Evolutionary conservation across 2,888 invertebrate species (phyloP).

Genomic region (Erebia epiphron): DNA sequence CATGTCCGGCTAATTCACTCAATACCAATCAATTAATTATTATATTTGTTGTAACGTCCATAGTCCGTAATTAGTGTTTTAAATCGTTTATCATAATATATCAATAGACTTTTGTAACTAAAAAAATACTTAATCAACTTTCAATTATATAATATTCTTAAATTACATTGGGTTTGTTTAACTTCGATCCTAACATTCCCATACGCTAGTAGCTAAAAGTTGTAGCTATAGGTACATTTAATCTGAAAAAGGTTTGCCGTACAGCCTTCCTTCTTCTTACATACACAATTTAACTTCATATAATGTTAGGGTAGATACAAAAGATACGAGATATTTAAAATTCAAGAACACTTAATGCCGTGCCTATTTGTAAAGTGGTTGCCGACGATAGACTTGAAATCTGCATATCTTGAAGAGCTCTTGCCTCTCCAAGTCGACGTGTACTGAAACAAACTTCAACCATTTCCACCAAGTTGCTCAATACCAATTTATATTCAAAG

Average conservation of each 20-base stretch:
- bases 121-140: too few relatives aligned
- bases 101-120: too few relatives aligned
- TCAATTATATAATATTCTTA: too few relatives aligned
- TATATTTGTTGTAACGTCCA: too few relatives aligned
- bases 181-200: too few relatives aligned
- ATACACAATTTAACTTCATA: background rate
- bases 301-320: background rate
- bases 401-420: constrained; percentile 51
- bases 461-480: constrained; percentile 18
- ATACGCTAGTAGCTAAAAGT: background rate
- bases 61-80: too few relatives aligned
- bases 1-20: too few relatives aligned
- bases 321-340: background rate
- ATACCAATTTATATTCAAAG: constrained; percentile 20
- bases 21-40: too few relatives aligned
- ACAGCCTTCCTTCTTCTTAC: background rate
- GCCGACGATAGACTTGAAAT: constrained; percentile 38
- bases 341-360: constrained; percentile 13
- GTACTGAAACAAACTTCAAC: constrained; percentile 25
- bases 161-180: too few relatives aligned
- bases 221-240: background rate
- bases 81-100: too few relatives aligned
- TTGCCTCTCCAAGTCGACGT: constrained; percentile 29
- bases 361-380: constrained; percentile 20
- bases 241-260: background rate